Base-by-base conservation (phyloP, 2,888 invertebrate species). In the Germaria angustata region DNA sequence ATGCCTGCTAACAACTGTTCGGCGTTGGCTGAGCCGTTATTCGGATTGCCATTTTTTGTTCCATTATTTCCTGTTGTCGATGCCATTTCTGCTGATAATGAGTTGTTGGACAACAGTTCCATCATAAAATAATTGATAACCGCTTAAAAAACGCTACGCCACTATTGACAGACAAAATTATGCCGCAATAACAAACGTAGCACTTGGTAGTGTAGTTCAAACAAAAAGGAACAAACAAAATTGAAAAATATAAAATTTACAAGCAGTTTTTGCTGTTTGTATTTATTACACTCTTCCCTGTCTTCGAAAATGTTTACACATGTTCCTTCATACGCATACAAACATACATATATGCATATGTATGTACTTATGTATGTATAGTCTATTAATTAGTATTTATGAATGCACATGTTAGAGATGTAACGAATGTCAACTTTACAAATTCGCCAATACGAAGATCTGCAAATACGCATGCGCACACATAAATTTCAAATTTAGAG, bases 91-190 rank as follows among this genome's bases (percentile, higher is more conserved):
- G 53, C 69, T 57, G 87, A 86, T 87, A 87, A 85, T 46, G 55
- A 85, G 85, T 88, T 90, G 86, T 89, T 88, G 85, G 89, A 88
- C 86, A 87, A 87, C 79, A 87, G 88, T 87, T 89, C 89, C 89
- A 89, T 90, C 80, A 83, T 84, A 81, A 81, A 84, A 66, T 69
- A 39, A 82, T 76, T 66, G 71, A 73, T 57, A 78, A 53, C 41
- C 36, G 77, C 57, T 76, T 77, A 75, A 84, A 77, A 44, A 65
- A 51, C 36, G 36, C 57, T 71, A 79, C 79, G 79, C 59, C 69
- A 46, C 68, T 80, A 83, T 83, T 83, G 76, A 63, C 72, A 72
- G 71, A 49, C 76, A 80, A 80, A 80, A 63, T 71, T 34, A 63
- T 49, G 69, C 79, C 82, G 82, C 75, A 82, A 75, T 75, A 82